Conservation (phyloP, 2,113 vertebrate genomes). For the Prinia subflava region DNA sequence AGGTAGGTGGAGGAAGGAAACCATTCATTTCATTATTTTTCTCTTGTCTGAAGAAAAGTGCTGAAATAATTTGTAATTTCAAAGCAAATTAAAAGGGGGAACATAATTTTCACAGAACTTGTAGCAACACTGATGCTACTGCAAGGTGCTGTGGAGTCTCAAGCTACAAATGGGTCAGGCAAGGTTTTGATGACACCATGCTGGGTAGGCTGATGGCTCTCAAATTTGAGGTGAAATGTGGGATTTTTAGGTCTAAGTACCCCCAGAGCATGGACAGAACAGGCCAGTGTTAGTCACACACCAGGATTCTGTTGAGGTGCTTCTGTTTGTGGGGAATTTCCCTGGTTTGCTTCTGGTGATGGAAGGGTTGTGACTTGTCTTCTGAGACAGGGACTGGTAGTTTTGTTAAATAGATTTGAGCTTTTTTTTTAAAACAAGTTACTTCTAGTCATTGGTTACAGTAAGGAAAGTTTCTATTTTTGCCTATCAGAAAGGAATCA, state of each 20-base stretch:
- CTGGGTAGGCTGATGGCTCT: background rate
- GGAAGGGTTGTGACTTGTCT: background rate
- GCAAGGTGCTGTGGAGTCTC: background rate
- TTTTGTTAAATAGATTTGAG: background rate
- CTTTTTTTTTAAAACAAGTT: background rate
- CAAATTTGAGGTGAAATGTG: background rate
- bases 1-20: background rate
- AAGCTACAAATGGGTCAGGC: background rate
- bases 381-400: background rate
- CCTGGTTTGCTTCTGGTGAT: background rate
- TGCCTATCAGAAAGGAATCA: background rate
- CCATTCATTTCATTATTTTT: background rate
- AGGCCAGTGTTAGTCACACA: background rate
- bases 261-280: background rate
- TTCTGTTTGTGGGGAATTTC: background rate
- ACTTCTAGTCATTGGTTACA: background rate
- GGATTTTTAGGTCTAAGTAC: background rate
- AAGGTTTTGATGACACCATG: background rate
- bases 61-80: background rate
- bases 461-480: background rate
- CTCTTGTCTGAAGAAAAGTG: background rate
- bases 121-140: fast-evolving
- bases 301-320: background rate
- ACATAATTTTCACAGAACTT: background rate
- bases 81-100: background rate